phyloP scores from a whole-genome alignment of 2,888 invertebrate species.

The Philhelius pedissequus region DNA sequence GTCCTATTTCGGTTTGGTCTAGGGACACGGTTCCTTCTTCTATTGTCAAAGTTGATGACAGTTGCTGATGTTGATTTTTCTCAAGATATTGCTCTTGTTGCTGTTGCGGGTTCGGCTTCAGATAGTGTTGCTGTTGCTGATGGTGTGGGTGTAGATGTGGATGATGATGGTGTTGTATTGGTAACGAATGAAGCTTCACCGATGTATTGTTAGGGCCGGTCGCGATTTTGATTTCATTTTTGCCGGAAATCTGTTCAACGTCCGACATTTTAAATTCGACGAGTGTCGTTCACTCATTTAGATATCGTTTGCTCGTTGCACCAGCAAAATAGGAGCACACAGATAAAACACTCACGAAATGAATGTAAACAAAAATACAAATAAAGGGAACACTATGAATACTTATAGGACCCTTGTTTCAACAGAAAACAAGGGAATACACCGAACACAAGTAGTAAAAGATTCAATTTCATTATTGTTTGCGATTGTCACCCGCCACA shows the following conservation, averaged over 20 bases:
- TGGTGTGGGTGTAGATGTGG: constrained; percentile 41
- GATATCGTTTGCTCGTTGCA: constrained; percentile 62
- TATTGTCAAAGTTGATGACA: constrained; percentile 46
- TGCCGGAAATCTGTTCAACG: constrained; percentile 78
- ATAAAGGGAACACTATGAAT: neutral
- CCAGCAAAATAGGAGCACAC: constrained; percentile 43
- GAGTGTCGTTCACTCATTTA: constrained; percentile 71
- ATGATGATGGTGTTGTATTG: constrained; percentile 4
- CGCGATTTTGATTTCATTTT: constrained; percentile 71
- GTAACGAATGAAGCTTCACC: constrained; percentile 56
- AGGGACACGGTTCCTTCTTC: constrained; percentile 32
- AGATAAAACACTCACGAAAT: constrained; percentile 31
- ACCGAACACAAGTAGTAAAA: constrained; percentile 1
- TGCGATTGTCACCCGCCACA: constrained; percentile 22
- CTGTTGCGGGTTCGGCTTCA: neutral
- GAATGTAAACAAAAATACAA: constrained; percentile 38
- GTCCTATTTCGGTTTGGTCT: constrained; percentile 49
- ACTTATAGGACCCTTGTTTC: constrained; percentile 6
- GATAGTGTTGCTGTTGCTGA: constrained; percentile 36
- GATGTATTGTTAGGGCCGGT: constrained; percentile 69
- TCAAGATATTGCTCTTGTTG: constrained; percentile 27
- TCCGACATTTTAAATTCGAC: constrained; percentile 78
- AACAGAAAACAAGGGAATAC: neutral
- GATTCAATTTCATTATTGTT: constrained; percentile 56
- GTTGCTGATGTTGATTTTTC: constrained; percentile 42